Percentiles rank a stretch among this genome's conserved stretches.
Evolutionary conservation across 2,113 vertebrate genomes (phyloP).

Genomic region (Bucco capensis): DNA sequence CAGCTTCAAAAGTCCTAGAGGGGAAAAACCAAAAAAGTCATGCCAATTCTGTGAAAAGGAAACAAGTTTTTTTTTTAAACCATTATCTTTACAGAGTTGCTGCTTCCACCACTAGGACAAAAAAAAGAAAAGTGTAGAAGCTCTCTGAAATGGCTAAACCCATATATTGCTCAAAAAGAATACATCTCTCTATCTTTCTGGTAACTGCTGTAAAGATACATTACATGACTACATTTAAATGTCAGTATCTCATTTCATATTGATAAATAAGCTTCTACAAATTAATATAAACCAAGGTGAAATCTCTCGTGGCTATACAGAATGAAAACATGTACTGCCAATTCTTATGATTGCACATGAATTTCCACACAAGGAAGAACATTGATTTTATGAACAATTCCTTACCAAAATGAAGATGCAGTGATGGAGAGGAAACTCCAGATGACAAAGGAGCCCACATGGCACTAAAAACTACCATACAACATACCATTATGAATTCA

Average conservation of each 20-base stretch:
- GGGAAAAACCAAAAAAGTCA: neutral
- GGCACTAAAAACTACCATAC: neutral
- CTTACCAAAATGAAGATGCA: neutral
- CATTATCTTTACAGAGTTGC: neutral
- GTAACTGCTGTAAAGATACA: neutral
- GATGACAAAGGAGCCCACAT: neutral
- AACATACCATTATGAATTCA: fast-evolving
- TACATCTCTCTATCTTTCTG: neutral
- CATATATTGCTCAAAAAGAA: neutral
- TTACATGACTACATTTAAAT: neutral
- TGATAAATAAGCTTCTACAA: neutral
- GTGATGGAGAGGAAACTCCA: neutral
- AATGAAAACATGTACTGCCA: neutral
- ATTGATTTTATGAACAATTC: neutral
- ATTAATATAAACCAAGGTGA: neutral
- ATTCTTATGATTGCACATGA: neutral
- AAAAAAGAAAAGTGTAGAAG: neutral
- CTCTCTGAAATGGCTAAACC: neutral
- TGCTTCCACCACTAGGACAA: neutral
- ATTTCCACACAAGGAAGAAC: neutral
- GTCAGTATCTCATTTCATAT: neutral
- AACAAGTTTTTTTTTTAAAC: neutral
- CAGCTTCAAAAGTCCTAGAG: neutral
- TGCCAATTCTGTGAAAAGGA: neutral
- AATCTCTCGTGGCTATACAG: neutral